Base-by-base conservation (phyloP, 2,113 vertebrate genomes). In the Epinephelus cyanopodus region DNA sequence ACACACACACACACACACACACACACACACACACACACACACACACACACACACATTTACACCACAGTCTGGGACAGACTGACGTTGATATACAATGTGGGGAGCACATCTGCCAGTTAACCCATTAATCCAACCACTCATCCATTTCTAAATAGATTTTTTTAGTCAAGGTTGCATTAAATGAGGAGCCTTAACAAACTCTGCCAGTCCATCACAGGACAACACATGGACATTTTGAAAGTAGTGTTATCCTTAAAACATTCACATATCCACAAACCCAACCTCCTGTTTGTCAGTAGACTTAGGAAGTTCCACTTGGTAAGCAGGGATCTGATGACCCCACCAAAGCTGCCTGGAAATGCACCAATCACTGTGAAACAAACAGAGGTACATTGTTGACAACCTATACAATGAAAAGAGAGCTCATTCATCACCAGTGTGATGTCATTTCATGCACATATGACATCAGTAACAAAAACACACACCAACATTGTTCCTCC, bases 311-410 rank as follows among this genome's bases (percentile, higher is more conserved):
- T 90, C 73, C 57, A 97, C 95, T 61, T 45, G 87, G 85, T 97
- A 97, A 6, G 96, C 96, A 5, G 96, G 96, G 90, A 96, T 95
- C 90, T 94, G 95, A 90, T 97, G 96, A 58, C 96, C 96, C 96
- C 96, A 97, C 96, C 96, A 97, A 12, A 97, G 94, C 89, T 97
- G 96, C 65, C 96, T 93, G 78, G 96, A 96, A 50, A 97, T 89
- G 81, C 96, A 97, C 96, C 96, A 96, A 75, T 97, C 96, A 74
- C 96, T 97, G 92, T 1, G 1, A 61, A 62, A 69, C 50, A 87
- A 74, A 90, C 83, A 87, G 53, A 62, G 12, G 17, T 4, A 78
- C 77, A 77, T 64, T 91, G 86, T 92, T 86, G 12, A 50, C 48
- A 50, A 12, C 13, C 52, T 45, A 39, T 67, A 53, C 1, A n/a